Conservation (phyloP, 2,113 vertebrate species). For the Donacobius atricapilla region DNA sequence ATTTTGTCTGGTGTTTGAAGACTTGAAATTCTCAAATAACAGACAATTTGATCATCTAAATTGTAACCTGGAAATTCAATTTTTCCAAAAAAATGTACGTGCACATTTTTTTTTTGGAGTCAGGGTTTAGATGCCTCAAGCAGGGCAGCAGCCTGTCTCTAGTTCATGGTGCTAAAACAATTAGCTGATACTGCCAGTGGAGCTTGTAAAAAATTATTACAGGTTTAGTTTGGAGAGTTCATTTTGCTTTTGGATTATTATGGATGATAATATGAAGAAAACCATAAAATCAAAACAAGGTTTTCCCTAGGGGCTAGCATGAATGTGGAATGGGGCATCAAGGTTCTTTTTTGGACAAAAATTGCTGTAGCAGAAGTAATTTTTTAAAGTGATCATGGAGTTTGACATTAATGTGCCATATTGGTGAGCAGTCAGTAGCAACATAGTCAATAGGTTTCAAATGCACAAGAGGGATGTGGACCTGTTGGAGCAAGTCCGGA, state of each 20-base stretch:
- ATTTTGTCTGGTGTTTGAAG: neutral
- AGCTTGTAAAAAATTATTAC: neutral
- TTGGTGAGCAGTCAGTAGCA: neutral
- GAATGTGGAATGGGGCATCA: neutral
- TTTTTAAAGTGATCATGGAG: neutral
- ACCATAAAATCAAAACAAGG: neutral
- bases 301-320: neutral
- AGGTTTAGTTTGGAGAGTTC: neutral
- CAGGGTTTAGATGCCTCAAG: neutral
- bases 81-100: neutral
- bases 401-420: neutral
- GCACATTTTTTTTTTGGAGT: rapidly evolving
- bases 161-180: neutral
- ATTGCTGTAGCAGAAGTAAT: neutral
- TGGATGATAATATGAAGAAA: neutral
- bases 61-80: neutral
- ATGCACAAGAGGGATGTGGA: too few species aligned
- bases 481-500: rapidly evolving
- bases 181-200: neutral
- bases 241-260: neutral
- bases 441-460: neutral
- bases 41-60: neutral
- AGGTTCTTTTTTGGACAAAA: neutral
- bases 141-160: neutral
- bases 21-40: neutral